Evolutionary conservation across 2,797 vertebrate species (phyloP), one percentile per base, ranked within the genome.

Genomic region (Ispidina picta): DNA sequence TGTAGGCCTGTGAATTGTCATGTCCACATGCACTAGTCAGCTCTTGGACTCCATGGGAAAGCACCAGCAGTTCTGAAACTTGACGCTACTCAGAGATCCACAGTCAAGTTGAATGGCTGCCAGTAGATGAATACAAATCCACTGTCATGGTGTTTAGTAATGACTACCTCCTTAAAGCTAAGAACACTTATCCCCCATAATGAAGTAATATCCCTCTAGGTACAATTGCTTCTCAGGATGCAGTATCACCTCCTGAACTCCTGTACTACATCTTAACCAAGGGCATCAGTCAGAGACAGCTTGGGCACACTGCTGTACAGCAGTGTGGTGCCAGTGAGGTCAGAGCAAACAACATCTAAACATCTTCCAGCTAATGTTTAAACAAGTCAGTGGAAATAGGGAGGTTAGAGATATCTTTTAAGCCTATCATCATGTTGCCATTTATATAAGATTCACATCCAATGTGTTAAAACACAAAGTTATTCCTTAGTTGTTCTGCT

Each of bases 111-210:
- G 83, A 87, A 90, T 26, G 17, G 43, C 79, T 48, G 81, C 76
- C 76, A 90, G 64, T 83, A 94, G 92, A 90, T 84, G 95, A 96
- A 94, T n/a, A 93, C 54, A 92, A 70, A 83, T 77, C 54, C 1
- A 51, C 95, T 88, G 91, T 93, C 62, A 90, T 86, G 59, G 49
- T 66, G 81, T 92, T 97, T 94, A 25, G 8, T 77, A 91, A 95
- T 25, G 59, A 83, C 22, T 31, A 48, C 51, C 29, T 58, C 16
- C 94, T 92, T 92, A 60, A 71, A 79, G 71, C 41, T n/a, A 35
- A 43, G 39, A 29, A 31, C 46, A 16, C 51, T 66, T 48, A 52
- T 72, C 15, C 49, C 80, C 77, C 69, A 44, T n/a, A 77, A 72
- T 56, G 81, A 96, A 89, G 76, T 89, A 92, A 94, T 46, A 77